A percentile compares a stretch with the other conserved stretches of the same genome.
These are phyloP conservation scores for Stichopus horrens DNA, from an alignment of 53 echinoderm and acorn worm genomes.

Conservation along the genomic window DNA sequence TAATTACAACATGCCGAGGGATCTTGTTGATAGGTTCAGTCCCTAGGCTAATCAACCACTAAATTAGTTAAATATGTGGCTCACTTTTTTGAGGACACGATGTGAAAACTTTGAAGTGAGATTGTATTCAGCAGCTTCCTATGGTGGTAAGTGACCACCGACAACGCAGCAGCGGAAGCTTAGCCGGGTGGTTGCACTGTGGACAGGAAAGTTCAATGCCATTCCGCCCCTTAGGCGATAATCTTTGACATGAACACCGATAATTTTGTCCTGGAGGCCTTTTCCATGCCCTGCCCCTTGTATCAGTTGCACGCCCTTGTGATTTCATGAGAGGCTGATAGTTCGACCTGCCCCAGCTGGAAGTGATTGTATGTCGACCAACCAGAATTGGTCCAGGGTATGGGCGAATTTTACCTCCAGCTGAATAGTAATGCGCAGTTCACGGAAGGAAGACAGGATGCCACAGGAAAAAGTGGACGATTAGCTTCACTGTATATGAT, in stretches of 20 bases:
- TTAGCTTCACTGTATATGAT: too few species aligned
- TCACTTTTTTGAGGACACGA: too few species aligned
- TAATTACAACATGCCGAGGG: too few species aligned
- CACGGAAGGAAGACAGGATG: constrained; percentile 22
- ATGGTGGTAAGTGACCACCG: neutral
- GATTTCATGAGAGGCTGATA: constrained; percentile 5
- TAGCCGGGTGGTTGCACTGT: neutral
- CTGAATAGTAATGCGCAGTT: neutral
- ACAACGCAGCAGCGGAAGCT: neutral
- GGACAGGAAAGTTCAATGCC: constrained; percentile 28
- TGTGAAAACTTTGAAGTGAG: too few species aligned
- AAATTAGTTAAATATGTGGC: too few species aligned
- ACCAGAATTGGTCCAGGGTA: constrained; percentile 17
- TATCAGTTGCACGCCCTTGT: neutral
- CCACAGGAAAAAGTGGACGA: neutral
- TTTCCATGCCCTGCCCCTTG: neutral
- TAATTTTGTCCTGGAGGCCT: neutral
- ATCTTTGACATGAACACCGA: neutral
- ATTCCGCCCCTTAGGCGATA: neutral
- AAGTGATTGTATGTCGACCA: neutral
- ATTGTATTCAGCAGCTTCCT: neutral
- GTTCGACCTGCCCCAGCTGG: constrained; percentile 15
- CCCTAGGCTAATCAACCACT: too few species aligned
- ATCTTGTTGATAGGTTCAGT: too few species aligned
- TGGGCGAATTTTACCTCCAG: constrained; percentile 11